phyloP scores from a whole-genome alignment of 2,797 vertebrate species.

The Enteromius radiatus region DNA sequence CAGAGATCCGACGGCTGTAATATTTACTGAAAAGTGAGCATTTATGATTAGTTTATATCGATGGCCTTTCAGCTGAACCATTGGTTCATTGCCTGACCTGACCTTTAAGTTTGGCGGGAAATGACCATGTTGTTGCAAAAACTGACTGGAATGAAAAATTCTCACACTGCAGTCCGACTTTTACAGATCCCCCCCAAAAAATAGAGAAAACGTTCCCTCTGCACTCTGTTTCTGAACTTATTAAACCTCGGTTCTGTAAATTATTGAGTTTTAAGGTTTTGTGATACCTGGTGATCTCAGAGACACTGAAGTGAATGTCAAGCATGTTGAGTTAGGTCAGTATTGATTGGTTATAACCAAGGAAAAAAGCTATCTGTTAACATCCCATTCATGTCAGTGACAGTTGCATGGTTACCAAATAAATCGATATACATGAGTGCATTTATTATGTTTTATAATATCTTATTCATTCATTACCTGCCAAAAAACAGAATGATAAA shows the following conservation, averaged over 20 bases:
- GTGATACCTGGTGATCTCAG: neutral
- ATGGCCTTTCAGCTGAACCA: conserved; percentile 18
- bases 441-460: neutral
- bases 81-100: conserved; percentile 24
- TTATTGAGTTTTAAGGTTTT: neutral
- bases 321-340: neutral
- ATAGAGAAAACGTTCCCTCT: neutral
- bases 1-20: neutral
- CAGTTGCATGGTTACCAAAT: neutral
- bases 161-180: neutral
- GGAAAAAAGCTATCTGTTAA: neutral
- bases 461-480: neutral
- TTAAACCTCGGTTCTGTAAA: neutral
- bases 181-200: neutral
- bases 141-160: conserved; percentile 6
- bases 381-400: neutral
- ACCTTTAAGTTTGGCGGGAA: conserved; percentile 23
- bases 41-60: conserved; percentile 16
- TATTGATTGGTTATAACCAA: conserved; percentile 16
- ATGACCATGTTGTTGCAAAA: conserved; percentile 28
- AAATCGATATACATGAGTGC: neutral
- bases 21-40: conserved; percentile 6
- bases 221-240: neutral
- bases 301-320: neutral
- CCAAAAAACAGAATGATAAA: neutral